Evolutionary conservation across 2,888 invertebrate species (phyloP).

Genomic region (Synergus japonicus): DNA sequence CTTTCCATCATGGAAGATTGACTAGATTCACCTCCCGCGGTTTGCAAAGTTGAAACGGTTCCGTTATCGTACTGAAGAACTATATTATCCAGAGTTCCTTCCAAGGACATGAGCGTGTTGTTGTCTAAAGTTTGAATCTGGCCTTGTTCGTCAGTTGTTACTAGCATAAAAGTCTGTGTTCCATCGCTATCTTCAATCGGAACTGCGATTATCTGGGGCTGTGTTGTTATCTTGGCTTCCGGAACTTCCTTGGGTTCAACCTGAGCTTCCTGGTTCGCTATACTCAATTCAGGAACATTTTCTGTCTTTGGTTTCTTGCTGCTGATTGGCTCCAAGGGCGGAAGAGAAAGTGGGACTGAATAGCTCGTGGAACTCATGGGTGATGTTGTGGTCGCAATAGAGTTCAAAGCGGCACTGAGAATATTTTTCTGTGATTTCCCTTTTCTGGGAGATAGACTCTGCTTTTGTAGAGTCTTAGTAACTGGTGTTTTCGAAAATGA

Average conservation of each 20-base stretch:
- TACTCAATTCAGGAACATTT: slow-evolving; percentile 52
- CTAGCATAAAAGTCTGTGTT: slow-evolving; percentile 85
- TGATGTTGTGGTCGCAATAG: slow-evolving; percentile 45
- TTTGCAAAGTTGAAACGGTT: slow-evolving; percentile 62
- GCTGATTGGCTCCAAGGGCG: slow-evolving; percentile 59
- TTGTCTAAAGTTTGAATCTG: slow-evolving; percentile 86
- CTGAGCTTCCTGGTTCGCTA: slow-evolving; percentile 45
- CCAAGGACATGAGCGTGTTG: slow-evolving; percentile 81
- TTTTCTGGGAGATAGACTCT: neutral
- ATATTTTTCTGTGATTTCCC: slow-evolving; percentile 61
- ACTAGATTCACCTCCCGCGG: slow-evolving; percentile 77
- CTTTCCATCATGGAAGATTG: slow-evolving; percentile 62
- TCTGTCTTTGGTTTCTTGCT: slow-evolving; percentile 59
- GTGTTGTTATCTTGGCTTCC: slow-evolving; percentile 72
- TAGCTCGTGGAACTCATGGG: slow-evolving; percentile 40
- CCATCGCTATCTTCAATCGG: slow-evolving; percentile 87
- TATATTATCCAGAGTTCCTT: slow-evolving; percentile 77
- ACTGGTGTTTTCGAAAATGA: neutral
- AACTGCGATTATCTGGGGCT: slow-evolving; percentile 85
- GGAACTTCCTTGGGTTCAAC: slow-evolving; percentile 59
- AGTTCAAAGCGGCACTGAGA: slow-evolving; percentile 59
- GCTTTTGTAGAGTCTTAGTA: slow-evolving; percentile 33
- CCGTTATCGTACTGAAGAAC: slow-evolving; percentile 79
- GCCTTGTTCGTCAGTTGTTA: slow-evolving; percentile 85
- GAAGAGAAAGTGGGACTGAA: slow-evolving; percentile 53